A percentile compares a stretch with the other conserved stretches of the same genome.
These are phyloP conservation scores for Hipparchia semele DNA, from an alignment of 2,888 invertebrate genomes.

Conservation along the genomic window DNA sequence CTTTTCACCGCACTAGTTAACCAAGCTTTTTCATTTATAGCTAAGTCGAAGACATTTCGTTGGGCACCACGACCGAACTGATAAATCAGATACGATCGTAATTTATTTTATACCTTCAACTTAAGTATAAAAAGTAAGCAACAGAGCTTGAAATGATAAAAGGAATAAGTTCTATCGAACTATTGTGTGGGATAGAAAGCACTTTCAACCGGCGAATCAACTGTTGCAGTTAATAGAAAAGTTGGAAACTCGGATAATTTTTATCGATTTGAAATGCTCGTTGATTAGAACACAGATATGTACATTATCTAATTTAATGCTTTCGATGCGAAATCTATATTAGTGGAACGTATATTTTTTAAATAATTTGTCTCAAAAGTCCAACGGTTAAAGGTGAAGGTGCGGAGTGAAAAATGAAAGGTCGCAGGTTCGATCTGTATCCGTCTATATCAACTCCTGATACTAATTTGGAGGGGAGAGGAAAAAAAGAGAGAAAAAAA, in stretches of 20 bases:
- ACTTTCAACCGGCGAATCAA: slow-evolving; percentile 56
- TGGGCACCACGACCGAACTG: slow-evolving; percentile 58
- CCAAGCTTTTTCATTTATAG: slow-evolving; percentile 30
- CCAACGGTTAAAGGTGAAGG: no score
- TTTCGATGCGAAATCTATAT: slow-evolving; percentile 17
- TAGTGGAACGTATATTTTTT: neutral
- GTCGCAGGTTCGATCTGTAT: no score
- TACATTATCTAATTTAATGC: slow-evolving; percentile 24
- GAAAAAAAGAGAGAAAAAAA: no score
- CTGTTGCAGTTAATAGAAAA: slow-evolving; percentile 46
- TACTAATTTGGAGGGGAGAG: no score
- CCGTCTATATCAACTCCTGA: no score
- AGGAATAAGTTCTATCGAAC: slow-evolving; percentile 55
- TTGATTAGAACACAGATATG: neutral
- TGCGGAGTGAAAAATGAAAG: no score
- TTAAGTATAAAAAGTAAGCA: slow-evolving; percentile 57
- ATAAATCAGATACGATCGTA: slow-evolving; percentile 51
- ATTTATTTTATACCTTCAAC: slow-evolving; percentile 71
- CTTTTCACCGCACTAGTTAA: slow-evolving; percentile 51
- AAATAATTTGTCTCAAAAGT: no score
- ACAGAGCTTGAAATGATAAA: slow-evolving; percentile 57
- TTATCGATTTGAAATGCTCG: slow-evolving; percentile 39
- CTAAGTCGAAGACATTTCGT: slow-evolving; percentile 57
- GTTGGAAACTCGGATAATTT: slow-evolving; percentile 44
- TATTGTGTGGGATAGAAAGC: slow-evolving; percentile 58